Evolutionary conservation across 2,113 vertebrate genomes (phyloP).

Genomic region (Camelus dromedarius): DNA sequence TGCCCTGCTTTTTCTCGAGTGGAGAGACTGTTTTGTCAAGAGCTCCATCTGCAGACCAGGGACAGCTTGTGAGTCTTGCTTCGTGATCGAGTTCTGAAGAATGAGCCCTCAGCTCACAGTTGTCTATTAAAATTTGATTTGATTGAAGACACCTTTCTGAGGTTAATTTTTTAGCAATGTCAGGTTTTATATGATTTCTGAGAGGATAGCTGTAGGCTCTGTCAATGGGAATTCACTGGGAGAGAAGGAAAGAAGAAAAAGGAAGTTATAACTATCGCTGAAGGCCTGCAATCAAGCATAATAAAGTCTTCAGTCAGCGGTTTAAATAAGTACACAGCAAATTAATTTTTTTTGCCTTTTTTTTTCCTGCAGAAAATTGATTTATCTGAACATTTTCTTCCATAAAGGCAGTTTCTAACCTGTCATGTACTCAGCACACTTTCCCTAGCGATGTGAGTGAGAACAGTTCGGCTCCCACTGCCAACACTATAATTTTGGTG

Average conservation of each 20-base stretch:
- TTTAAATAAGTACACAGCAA: conserved; percentile 82
- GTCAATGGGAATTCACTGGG: conserved; percentile 76
- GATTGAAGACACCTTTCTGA: conserved; percentile 81
- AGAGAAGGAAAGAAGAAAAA: conserved; percentile 68
- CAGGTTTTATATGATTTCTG: conserved; percentile 85
- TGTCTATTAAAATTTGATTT: conserved; percentile 84
- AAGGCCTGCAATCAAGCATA: conserved; percentile 79
- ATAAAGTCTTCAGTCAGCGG: conserved; percentile 80
- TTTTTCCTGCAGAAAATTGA: conserved; percentile 71
- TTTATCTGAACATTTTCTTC: conserved; percentile 76
- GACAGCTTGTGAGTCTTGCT: conserved; percentile 72
- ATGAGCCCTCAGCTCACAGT: conserved; percentile 64
- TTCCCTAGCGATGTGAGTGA: conserved; percentile 28
- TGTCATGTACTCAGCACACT: conserved; percentile 5
- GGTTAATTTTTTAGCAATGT: conserved; percentile 84
- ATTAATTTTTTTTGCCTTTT: conserved; percentile 74
- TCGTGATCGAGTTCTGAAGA: conserved; percentile 56
- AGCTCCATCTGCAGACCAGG: conserved; percentile 90
- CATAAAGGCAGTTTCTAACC: conserved; percentile 70
- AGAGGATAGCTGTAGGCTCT: conserved; percentile 83
- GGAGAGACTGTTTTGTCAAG: conserved; percentile 85
- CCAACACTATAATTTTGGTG: conserved; percentile 47
- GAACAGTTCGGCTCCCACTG: conserved; percentile 34
- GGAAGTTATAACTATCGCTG: conserved; percentile 56
- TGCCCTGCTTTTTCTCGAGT: conserved; percentile 33